These are phyloP conservation scores for Drosophila pseudotalamancana DNA, from an alignment of 2,888 invertebrate genomes.

Conservation along the genomic window DNA sequence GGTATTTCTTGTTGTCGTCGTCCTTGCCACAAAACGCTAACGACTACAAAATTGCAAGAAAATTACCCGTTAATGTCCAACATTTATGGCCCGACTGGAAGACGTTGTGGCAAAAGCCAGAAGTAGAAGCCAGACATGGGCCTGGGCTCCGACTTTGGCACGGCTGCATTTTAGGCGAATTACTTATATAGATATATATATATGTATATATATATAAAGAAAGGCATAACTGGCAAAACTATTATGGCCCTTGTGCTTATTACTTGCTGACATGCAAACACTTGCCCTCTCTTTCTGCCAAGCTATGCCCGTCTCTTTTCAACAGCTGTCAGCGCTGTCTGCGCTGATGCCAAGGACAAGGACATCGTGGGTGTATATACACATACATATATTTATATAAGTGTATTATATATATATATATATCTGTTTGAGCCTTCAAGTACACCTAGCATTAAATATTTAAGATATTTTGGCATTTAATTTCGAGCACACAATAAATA, in stretches of 20 bases:
- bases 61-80: conserved; percentile 83
- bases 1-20: conserved; percentile 36
- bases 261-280: conserved; percentile 80
- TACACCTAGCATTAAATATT: conserved; percentile 63
- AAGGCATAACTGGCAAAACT: conserved; percentile 70
- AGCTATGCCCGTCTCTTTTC: conserved; percentile 19
- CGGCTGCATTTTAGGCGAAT: conserved; percentile 56
- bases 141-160: conserved; percentile 29
- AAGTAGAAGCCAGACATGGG: conserved; percentile 13
- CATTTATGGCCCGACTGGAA: conserved; percentile 73
- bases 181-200: conserved; percentile 22
- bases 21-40: conserved; percentile 80
- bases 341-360: conserved; percentile 71
- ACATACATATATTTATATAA: neutral
- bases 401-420: too few species aligned
- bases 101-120: conserved; percentile 38
- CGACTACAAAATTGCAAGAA: conserved; percentile 83
- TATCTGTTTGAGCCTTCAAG: conserved; percentile 31
- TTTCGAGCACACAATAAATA: conserved; percentile 73
- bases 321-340: conserved; percentile 26
- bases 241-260: conserved; percentile 80
- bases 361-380: conserved; percentile 48
- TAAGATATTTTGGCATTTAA: conserved; percentile 74
- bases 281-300: conserved; percentile 42
- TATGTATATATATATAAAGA: conserved; percentile 15